These are phyloP conservation scores for Xiphophorus couchianus DNA, from an alignment of 2,113 vertebrate species.

Conservation along the genomic window DNA sequence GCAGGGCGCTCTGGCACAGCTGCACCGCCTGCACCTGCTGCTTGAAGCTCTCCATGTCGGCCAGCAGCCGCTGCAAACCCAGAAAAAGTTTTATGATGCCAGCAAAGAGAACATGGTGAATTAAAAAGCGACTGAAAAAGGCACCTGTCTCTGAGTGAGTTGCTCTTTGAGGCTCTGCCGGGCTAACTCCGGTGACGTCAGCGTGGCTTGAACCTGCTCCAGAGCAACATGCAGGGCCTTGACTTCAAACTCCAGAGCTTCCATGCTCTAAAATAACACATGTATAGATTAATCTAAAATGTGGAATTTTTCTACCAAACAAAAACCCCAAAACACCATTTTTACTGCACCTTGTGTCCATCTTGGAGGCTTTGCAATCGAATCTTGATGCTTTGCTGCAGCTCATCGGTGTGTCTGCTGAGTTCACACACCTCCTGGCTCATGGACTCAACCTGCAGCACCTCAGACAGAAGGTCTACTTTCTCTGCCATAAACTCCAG, in stretches of 20 bases:
- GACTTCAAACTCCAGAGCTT: slow-evolving; percentile 89
- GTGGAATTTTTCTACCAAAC: too few species aligned
- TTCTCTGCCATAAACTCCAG: slow-evolving; percentile 90
- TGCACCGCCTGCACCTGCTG: slow-evolving; percentile 92
- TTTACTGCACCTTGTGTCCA: slow-evolving; percentile 85
- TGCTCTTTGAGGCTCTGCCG: slow-evolving; percentile 94
- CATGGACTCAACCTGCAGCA: slow-evolving; percentile 87
- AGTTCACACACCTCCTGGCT: slow-evolving; percentile 90
- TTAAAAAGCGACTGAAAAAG: not conserved
- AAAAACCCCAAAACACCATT: too few species aligned
- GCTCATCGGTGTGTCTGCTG: slow-evolving; percentile 85
- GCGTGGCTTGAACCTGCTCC: slow-evolving; percentile 87
- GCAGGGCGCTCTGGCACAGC: slow-evolving; percentile 87
- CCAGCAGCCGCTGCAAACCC: slow-evolving; percentile 84
- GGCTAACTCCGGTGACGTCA: slow-evolving; percentile 91
- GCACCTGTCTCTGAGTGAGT: slow-evolving; percentile 93
- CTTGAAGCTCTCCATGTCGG: slow-evolving; percentile 94
- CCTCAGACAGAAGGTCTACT: slow-evolving; percentile 84
- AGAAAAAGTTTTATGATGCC: not conserved
- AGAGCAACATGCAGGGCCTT: slow-evolving; percentile 87
- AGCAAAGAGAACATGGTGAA: not conserved
- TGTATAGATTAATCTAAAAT: too few species aligned
- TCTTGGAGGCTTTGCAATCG: slow-evolving; percentile 90
- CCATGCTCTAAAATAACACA: slow-evolving; percentile 87
- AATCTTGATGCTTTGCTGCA: slow-evolving; percentile 85